Base-by-base conservation (phyloP, 2,797 vertebrate species). In the Aulostomus chinensis region DNA sequence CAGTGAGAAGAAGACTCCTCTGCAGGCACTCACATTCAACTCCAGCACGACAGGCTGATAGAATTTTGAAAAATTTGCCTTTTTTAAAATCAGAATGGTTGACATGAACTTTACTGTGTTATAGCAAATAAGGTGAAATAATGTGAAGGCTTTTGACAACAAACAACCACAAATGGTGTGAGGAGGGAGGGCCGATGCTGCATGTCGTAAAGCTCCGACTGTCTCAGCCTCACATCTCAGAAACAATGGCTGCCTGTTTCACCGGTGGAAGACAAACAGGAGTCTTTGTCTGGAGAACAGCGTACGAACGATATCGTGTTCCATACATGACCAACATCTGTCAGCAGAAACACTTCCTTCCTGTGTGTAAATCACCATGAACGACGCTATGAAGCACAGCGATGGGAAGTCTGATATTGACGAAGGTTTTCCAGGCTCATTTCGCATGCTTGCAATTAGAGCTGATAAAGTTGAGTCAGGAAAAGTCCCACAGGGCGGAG, bases 371-470 rank as follows among this genome's bases (percentile, higher is more conserved):
- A 74, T 60, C 61, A 29, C 28, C 33, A 35, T 48, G 34, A 62
- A 42, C 38, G 30, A 25, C 63, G 31, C 36, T 25, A 48, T 33
- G 34, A 60, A 22, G 54, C 41, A 12, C 59, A 33, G 36, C 4
- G 60, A 78, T 69, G 43, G 50, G 54, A 13, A 69, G 24, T 15
- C 60, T 49, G 68, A 76, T 71, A 56, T 14, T 20, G 45, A n/a
- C 40, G 42, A 49, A 12, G 15, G 24, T 39, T 18, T 36, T 18
- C 9, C 14, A 4, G 34, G 4, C 15, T 36, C 11, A 33, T 66
- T 76, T 58, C 34, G 38, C 41, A 60, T 17, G 50, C 41, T 58
- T 21, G 42, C 55, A 72, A 66, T 73, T 66, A 68, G 18, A 55
- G 39, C 35, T 50, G 47, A 70, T 56, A 17, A 53, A 55, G 40